Evolutionary conservation across 1,140 invertebrate species (phyloP), one percentile per base, ranked within the genome.

Genomic region (Fopius arisanus): DNA sequence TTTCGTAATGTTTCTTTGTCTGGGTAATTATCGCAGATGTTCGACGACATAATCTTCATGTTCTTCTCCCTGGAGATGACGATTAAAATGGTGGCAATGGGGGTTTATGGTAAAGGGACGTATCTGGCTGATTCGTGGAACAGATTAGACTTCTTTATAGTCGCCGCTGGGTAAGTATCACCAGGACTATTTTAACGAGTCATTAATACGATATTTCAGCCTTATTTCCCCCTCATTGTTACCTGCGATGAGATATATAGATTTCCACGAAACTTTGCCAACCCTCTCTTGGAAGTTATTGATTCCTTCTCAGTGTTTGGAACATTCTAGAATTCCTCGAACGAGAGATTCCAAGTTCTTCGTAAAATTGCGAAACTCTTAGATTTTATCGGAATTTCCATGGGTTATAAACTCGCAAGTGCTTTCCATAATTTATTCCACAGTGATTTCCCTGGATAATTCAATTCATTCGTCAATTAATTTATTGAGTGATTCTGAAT

Each of bases 101-200:
- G 98, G n/a, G 93, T 98, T 62, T 95, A 93, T 78, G 98, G 98
- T 19, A 95, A 95, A 84, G 94, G 95, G 29, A 96, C 97, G 0
- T 99, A 99, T 87, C 90, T 99, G 76, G 96, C 96, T 0, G 98
- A 99, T 84, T 96, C 97, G 0, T 99, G 96, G 97, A 99, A 99
- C 89, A 92, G 97, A 82, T 90, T 99, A 73, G 98, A 99, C 87
- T 97, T 96, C 88, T 99, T 99, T 89, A 99, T 99, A 82, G 98
- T 99, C 1, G 80, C 96, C 72, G 96, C 97, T 69, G 98, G 98
- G 96, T 97, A 89, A 91, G 92, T 81, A 75, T 33, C 26, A 48
- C 7, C 7, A 31, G 7, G 4, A 66, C 43, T 16, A 48, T 48
- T 48, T 48, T 19, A 48, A 16, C 16, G 43, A 7, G 7, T 48